Percentiles rank a stretch among this genome's conserved stretches.
These are phyloP conservation scores for Vandiemenella viatica DNA, from an alignment of 2,888 invertebrate genomes.

Conservation along the genomic window DNA sequence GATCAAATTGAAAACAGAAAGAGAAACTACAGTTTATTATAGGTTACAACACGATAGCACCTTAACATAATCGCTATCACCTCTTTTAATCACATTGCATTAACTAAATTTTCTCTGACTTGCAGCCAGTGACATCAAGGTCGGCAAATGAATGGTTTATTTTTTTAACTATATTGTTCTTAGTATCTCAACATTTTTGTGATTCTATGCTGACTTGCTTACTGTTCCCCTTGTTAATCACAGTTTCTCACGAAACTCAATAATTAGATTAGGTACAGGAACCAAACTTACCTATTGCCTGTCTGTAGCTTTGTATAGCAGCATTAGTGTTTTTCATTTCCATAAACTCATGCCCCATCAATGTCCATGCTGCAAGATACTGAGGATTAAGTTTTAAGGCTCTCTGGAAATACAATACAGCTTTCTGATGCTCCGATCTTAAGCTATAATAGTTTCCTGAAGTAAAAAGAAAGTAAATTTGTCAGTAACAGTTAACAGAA, in stretches of 20 bases:
- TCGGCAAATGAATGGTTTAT: too few relatives aligned
- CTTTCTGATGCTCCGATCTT: slow-evolving; percentile 89
- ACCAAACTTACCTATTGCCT: slow-evolving; percentile 78
- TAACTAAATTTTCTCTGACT: too few relatives aligned
- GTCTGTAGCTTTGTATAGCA: slow-evolving; percentile 94
- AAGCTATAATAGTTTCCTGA: slow-evolving; percentile 93
- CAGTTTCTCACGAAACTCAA: background rate
- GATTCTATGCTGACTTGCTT: too few relatives aligned
- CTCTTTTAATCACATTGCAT: too few relatives aligned
- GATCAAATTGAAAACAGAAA: too few relatives aligned
- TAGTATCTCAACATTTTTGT: too few relatives aligned
- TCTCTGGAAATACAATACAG: slow-evolving; percentile 91
- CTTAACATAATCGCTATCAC: too few relatives aligned
- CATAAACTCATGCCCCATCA: slow-evolving; percentile 98
- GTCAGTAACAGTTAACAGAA: background rate
- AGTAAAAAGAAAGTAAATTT: slow-evolving; percentile 18
- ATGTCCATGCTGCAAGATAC: slow-evolving; percentile 90
- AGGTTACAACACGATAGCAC: too few relatives aligned
- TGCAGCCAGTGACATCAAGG: too few relatives aligned
- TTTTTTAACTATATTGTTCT: too few relatives aligned
- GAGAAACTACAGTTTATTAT: too few relatives aligned
- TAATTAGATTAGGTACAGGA: background rate
- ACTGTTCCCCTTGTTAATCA: too few relatives aligned
- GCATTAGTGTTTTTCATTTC: slow-evolving; percentile 96
- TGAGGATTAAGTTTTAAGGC: slow-evolving; percentile 87